These are phyloP conservation scores for Petrophora chlorosata DNA, from an alignment of 2,888 invertebrate genomes.

Conservation along the genomic window DNA sequence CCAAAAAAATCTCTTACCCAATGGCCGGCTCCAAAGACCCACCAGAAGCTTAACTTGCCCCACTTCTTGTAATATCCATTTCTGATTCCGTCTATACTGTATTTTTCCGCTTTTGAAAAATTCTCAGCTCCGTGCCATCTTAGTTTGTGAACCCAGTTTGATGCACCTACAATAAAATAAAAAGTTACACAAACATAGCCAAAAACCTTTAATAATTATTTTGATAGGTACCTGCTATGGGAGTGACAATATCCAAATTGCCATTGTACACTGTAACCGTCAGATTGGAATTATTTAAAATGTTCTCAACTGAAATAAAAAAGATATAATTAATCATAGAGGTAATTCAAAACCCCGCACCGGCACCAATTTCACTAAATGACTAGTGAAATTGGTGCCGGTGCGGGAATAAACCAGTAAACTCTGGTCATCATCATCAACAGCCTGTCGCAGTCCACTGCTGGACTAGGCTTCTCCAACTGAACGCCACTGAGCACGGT, in stretches of 20 bases:
- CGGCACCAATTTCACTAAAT: no score
- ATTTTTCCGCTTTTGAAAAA: constrained; percentile 53
- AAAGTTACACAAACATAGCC: no score
- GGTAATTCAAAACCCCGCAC: no score
- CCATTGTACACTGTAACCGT: constrained; percentile 73
- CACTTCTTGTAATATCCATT: constrained; percentile 70
- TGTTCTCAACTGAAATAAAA: constrained; percentile 67
- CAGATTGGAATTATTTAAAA: constrained; percentile 62
- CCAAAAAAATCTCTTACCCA: constrained; percentile 60
- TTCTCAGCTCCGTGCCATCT: constrained; percentile 65
- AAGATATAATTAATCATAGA: no score
- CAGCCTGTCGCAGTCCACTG: no score
- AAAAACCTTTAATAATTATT: no score
- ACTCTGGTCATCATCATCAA: no score
- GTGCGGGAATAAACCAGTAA: no score
- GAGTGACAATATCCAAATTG: constrained; percentile 71
- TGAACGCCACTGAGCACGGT: no score
- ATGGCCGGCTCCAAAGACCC: constrained; percentile 71
- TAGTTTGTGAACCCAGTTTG: constrained; percentile 74
- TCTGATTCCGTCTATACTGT: constrained; percentile 52
- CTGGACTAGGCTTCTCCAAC: no score
- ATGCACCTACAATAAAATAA: constrained; percentile 55
- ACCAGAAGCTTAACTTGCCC: constrained; percentile 67
- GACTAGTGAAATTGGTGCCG: no score
- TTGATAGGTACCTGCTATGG: constrained; percentile 62